Conservation (phyloP, 2,797 vertebrate genomes). For the Peromyscus attwateri region DNA sequence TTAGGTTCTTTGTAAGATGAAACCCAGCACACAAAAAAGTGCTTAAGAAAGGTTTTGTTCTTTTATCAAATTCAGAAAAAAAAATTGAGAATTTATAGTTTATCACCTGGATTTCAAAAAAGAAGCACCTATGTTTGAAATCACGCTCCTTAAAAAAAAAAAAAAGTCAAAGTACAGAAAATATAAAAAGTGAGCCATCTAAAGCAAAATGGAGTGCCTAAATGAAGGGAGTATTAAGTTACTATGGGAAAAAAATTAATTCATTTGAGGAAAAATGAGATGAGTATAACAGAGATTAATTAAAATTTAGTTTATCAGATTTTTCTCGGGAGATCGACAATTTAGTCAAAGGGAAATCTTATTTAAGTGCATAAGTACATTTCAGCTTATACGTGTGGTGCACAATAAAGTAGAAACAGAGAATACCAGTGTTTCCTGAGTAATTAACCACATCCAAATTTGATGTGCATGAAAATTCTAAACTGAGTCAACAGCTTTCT, state of each 20-base stretch:
- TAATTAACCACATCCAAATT: slow-evolving; percentile 45
- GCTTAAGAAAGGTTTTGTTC: background rate
- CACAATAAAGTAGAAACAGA: slow-evolving; percentile 67
- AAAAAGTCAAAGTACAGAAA: background rate
- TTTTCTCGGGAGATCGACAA: slow-evolving; percentile 83
- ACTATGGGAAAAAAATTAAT: slow-evolving; percentile 78
- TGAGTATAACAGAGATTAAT: slow-evolving; percentile 80
- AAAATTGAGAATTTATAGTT: background rate
- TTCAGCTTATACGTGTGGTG: slow-evolving; percentile 27
- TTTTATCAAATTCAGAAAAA: slow-evolving; percentile 24
- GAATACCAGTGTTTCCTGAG: background rate
- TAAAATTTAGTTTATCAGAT: slow-evolving; percentile 84
- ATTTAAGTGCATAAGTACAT: slow-evolving; percentile 76
- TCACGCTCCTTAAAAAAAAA: background rate
- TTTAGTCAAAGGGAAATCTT: slow-evolving; percentile 80
- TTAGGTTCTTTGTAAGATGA: background rate
- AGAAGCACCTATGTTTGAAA: slow-evolving; percentile 15
- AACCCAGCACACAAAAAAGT: background rate
- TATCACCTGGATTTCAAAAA: background rate
- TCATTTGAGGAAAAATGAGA: slow-evolving; percentile 80
- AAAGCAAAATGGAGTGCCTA: slow-evolving; percentile 63
- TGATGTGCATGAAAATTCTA: slow-evolving; percentile 33
- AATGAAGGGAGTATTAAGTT: slow-evolving; percentile 75
- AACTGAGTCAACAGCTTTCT: slow-evolving; percentile 25
- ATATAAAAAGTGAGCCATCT: background rate